Percentiles rank a stretch among this genome's conserved stretches.
Conservation (phyloP, 2,888 invertebrate species). For the Nematopogon swammerdamellus region DNA sequence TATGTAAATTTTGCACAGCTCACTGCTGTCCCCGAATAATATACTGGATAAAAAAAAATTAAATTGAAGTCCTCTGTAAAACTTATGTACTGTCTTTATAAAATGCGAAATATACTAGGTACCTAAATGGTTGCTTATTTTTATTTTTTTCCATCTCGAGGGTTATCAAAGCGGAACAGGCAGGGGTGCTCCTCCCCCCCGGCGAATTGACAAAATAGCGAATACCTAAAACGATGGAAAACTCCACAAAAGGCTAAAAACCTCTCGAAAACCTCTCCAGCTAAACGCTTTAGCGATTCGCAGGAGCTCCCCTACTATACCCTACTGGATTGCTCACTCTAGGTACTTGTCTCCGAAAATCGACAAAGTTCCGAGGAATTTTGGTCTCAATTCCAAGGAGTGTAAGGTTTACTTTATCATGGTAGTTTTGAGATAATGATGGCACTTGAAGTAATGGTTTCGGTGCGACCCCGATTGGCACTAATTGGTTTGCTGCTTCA, state of each 20-base stretch:
- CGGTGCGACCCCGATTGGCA: constrained; percentile 32
- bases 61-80: no score
- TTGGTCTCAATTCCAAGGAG: background rate
- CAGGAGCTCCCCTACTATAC: background rate
- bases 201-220: constrained; percentile 50
- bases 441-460: constrained; percentile 49
- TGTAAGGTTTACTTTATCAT: background rate
- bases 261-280: constrained; percentile 43
- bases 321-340: background rate
- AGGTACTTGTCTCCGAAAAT: background rate
- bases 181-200: constrained; percentile 21
- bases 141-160: constrained; percentile 12
- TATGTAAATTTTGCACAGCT: no score
- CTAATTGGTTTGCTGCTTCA: constrained; percentile 49
- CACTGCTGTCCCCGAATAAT: no score
- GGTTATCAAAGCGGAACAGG: constrained; percentile 34
- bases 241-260: constrained; percentile 45
- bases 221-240: constrained; percentile 46
- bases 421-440: constrained; percentile 38
- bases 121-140: no score
- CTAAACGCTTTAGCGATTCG: constrained; percentile 53
- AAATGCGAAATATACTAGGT: no score
- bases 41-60: no score
- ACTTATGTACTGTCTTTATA: no score
- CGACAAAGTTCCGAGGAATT: background rate